phyloP scores from a whole-genome alignment of 2,797 vertebrate genomes.

The Coluber constrictor region DNA sequence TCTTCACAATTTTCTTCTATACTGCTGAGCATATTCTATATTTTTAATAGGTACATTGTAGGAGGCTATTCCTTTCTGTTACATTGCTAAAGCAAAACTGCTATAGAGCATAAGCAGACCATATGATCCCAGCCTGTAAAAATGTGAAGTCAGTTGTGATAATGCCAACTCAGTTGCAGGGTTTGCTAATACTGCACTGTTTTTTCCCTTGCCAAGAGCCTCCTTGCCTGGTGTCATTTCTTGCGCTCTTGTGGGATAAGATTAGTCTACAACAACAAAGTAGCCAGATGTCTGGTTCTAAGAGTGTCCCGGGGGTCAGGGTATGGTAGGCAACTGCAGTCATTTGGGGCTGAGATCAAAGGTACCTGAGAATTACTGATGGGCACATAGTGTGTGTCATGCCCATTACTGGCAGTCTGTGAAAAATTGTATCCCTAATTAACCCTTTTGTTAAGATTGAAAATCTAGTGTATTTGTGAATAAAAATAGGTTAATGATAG shows the following conservation, averaged over 20 bases:
- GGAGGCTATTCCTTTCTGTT: slow-evolving; percentile 46
- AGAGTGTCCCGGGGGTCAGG: slow-evolving; percentile 93
- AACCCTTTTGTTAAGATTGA: slow-evolving; percentile 88
- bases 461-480: slow-evolving; percentile 64
- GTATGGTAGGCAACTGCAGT: slow-evolving; percentile 88
- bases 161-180: slow-evolving; percentile 85
- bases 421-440: slow-evolving; percentile 99
- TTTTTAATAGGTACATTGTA: slow-evolving; percentile 58
- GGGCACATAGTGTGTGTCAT: slow-evolving; percentile 94
- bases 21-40: slow-evolving; percentile 55
- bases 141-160: slow-evolving; percentile 89
- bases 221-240: slow-evolving; percentile 93
- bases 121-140: slow-evolving; percentile 73
- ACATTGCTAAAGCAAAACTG: slow-evolving; percentile 49
- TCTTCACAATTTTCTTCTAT: slow-evolving; percentile 40
- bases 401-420: slow-evolving; percentile 98
- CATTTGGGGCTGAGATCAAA: slow-evolving; percentile 97
- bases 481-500: slow-evolving; percentile 51
- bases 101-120: slow-evolving; percentile 69
- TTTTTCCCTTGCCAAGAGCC: slow-evolving; percentile 93
- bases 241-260: slow-evolving; percentile 89
- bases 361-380: slow-evolving; percentile 99
- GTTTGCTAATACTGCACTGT: slow-evolving; percentile 83
- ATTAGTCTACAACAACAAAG: slow-evolving; percentile 99
- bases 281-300: slow-evolving; percentile 99